Conservation (phyloP, 1,140 invertebrate species). For the Notospermus geniculatus region DNA sequence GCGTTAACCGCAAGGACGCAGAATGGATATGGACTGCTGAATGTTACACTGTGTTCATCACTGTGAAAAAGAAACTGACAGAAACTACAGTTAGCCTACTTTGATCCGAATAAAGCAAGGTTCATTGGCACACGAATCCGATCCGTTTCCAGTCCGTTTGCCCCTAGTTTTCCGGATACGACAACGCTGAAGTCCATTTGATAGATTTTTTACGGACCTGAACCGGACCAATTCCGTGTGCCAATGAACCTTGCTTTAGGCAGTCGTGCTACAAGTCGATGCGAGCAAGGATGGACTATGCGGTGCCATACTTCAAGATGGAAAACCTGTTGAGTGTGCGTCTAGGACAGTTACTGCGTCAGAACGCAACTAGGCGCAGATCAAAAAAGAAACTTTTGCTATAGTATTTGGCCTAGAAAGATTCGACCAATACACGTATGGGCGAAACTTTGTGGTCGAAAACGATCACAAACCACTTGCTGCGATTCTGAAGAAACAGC, state of each 20-base stretch:
- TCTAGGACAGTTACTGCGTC: conserved; percentile 50
- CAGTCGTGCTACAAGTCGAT: conserved; percentile 25
- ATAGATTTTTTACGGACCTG: too few species aligned
- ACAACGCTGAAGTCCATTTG: too few species aligned
- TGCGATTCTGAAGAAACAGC: not conserved
- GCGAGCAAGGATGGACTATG: conserved; percentile 46
- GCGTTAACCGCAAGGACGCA: conserved; percentile 49
- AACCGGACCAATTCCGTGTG: too few species aligned
- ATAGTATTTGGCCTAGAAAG: conserved; percentile 17
- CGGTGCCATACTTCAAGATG: conserved; percentile 53
- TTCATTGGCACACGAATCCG: too few species aligned
- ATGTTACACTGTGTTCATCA: conserved; percentile 17
- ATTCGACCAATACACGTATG: conserved; percentile 14
- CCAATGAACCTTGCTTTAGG: too few species aligned
- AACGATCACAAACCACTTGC: conserved; percentile 1
- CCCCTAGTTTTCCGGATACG: too few species aligned
- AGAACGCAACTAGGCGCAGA: conserved; percentile 56
- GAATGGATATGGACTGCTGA: conserved; percentile 18
- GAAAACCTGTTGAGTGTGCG: conserved; percentile 53
- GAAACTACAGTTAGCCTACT: conserved; percentile 17
- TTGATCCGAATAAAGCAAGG: conserved; percentile 15
- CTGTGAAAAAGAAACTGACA: conserved; percentile 26
- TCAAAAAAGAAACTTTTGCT: conserved; percentile 53
- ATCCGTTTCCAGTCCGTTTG: too few species aligned
- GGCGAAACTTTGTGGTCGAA: not conserved